Evolutionary conservation across 2,113 vertebrate species (phyloP).

Genomic region (Galemys pyrenaicus): DNA sequence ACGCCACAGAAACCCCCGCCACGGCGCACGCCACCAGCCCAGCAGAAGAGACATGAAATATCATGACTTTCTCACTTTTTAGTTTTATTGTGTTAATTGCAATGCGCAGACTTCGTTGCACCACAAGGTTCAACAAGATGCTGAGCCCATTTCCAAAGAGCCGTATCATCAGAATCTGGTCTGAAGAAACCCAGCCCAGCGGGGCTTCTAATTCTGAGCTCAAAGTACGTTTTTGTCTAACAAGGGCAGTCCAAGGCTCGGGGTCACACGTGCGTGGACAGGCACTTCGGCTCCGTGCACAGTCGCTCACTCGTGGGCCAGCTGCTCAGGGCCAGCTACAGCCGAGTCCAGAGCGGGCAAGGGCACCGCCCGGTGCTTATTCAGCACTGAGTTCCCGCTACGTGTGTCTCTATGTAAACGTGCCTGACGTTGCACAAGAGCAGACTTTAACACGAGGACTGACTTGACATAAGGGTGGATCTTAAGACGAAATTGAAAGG

Average conservation of each 20-base stretch:
- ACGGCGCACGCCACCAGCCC: background rate
- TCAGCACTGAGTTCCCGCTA: background rate
- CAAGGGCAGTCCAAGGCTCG: background rate
- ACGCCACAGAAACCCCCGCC: constrained; percentile 52
- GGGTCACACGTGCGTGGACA: background rate
- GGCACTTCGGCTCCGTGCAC: background rate
- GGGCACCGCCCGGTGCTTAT: background rate
- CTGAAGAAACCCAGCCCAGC: background rate
- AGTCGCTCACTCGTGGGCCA: too few relatives aligned
- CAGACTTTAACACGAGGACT: background rate
- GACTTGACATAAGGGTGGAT: background rate
- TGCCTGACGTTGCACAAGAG: background rate
- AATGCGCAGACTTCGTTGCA: constrained; percentile 67
- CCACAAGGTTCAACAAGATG: constrained; percentile 41
- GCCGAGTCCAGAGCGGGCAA: background rate
- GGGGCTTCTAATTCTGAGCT: background rate
- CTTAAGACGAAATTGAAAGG: background rate
- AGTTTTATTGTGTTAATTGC: constrained; percentile 55
- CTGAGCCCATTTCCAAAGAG: constrained; percentile 67
- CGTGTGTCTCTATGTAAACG: background rate
- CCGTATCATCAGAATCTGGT: background rate
- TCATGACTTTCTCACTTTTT: constrained; percentile 52
- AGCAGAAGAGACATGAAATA: constrained; percentile 42
- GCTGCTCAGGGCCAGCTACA: too few relatives aligned
- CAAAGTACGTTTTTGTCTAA: constrained; percentile 32